Evolutionary conservation across 2,797 vertebrate species (phyloP), one percentile per base, ranked within the genome.

Genomic region (Varecia variegata): DNA sequence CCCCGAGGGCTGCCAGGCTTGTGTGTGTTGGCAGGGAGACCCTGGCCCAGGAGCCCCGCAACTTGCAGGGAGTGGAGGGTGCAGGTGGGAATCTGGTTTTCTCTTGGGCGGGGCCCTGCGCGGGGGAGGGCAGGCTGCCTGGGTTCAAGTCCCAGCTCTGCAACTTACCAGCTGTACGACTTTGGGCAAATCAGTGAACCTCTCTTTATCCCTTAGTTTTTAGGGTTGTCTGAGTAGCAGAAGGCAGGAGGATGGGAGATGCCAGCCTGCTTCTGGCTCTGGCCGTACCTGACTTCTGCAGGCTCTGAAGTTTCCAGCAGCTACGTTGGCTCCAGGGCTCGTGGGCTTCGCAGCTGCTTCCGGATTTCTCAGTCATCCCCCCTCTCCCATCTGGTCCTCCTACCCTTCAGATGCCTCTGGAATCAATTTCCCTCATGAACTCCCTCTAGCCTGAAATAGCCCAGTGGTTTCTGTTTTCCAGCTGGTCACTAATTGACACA

Each of bases 221-320:
- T 27, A 52, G 8, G 35, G 38, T 35, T 86, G 32, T 62, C 38
- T 38, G 67, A 54, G 50, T 43, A 35, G 6, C 38, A 60, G 68
- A 25, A 79, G n/a, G 67, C 45, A 73, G 50, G 76, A 65, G 38
- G 50, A 35, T 14, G 67, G 47, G 70, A 27, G 70, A 60, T 23
- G 52, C 62, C 79, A 50, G 45, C 27, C 27, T 35, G 43, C 52
- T n/a, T 38, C 60, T 43, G 90, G 58, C 52, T 67, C 38, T 15
- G 5, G 43, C 38, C 15, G 3, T 0, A 1, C 35, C 50, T 3
- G 0, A 8, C 67, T 7, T 12, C 11, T 0, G 35, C 60, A 4
- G 87, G 30, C 17, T 45, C 23, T 79, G 18, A 1, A n/a, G 40
- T 25, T 32, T 10, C 47, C 58, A 13, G 54, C 67, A 7, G 76